Conservation (phyloP, 2,888 invertebrate genomes). For the Abscondita cerata region DNA sequence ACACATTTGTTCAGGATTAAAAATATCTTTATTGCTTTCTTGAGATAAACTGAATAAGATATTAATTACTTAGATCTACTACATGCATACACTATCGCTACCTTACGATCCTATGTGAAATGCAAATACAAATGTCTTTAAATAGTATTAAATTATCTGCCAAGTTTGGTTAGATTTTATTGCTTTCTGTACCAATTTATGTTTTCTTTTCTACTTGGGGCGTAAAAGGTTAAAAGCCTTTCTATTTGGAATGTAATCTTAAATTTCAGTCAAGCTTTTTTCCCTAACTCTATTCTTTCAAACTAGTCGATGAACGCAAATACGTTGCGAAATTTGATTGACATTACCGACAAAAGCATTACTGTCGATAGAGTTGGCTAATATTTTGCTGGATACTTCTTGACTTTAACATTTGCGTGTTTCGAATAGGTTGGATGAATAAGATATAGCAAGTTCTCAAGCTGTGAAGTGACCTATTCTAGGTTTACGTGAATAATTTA, state of each 20-base stretch:
- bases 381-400: conserved; percentile 7
- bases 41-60: conserved; percentile 55
- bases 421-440: conserved; percentile 40
- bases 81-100: conserved; percentile 58
- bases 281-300: conserved; percentile 32
- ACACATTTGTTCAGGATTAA: conserved; percentile 47
- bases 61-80: conserved; percentile 50
- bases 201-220: conserved; percentile 10
- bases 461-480: conserved; percentile 41
- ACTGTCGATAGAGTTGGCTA: not conserved
- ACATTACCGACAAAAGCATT: conserved; percentile 7
- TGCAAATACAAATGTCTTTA: conserved; percentile 41
- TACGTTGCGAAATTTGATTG: conserved; percentile 17
- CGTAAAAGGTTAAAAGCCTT: conserved; percentile 36
- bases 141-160: conserved; percentile 27
- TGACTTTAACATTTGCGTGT: conserved; percentile 22
- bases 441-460: conserved; percentile 39
- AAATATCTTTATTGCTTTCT: conserved; percentile 59
- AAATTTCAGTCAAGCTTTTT: conserved; percentile 37
- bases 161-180: conserved; percentile 42
- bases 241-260: conserved; percentile 35
- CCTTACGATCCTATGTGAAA: conserved; percentile 44
- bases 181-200: conserved; percentile 50
- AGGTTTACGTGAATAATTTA: conserved; percentile 43
- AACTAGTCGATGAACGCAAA: conserved; percentile 26